Conservation (phyloP, 2,113 vertebrate genomes). For the Thamnophis sirtalis region DNA sequence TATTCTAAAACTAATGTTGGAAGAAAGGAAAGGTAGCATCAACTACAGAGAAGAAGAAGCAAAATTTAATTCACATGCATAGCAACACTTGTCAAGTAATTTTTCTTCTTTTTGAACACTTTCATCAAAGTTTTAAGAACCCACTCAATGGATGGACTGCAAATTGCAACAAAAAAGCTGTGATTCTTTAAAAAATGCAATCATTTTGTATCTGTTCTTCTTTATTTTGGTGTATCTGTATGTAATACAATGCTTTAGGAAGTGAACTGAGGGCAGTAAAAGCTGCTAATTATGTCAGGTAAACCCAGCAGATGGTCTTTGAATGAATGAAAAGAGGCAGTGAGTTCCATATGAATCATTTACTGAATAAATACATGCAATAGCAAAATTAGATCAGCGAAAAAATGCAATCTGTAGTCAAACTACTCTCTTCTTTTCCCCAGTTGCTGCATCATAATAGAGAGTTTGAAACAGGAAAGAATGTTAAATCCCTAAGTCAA, state of each 20-base stretch:
- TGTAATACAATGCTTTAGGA: neutral
- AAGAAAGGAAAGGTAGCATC: neutral
- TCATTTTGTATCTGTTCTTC: neutral
- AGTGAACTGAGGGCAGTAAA: neutral
- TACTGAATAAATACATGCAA: constrained; percentile 77
- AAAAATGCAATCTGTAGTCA: constrained; percentile 62
- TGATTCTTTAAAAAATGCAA: neutral
- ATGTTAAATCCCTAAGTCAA: constrained; percentile 39
- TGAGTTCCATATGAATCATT: constrained; percentile 53
- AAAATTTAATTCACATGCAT: neutral
- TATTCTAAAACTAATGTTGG: neutral
- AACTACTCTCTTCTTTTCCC: constrained; percentile 53
- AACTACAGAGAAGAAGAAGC: neutral
- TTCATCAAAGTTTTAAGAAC: neutral
- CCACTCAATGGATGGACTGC: neutral
- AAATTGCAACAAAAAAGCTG: neutral
- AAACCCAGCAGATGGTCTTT: neutral
- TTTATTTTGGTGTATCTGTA: neutral
- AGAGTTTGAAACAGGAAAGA: constrained; percentile 34
- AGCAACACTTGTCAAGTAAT: neutral
- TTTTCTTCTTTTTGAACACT: neutral
- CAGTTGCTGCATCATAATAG: constrained; percentile 51
- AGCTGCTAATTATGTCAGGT: neutral
- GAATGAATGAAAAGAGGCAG: constrained; percentile 16
- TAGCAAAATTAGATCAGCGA: constrained; percentile 62